These are phyloP conservation scores for Atractosteus spatula DNA, from an alignment of 2,113 vertebrate species.

Conservation along the genomic window DNA sequence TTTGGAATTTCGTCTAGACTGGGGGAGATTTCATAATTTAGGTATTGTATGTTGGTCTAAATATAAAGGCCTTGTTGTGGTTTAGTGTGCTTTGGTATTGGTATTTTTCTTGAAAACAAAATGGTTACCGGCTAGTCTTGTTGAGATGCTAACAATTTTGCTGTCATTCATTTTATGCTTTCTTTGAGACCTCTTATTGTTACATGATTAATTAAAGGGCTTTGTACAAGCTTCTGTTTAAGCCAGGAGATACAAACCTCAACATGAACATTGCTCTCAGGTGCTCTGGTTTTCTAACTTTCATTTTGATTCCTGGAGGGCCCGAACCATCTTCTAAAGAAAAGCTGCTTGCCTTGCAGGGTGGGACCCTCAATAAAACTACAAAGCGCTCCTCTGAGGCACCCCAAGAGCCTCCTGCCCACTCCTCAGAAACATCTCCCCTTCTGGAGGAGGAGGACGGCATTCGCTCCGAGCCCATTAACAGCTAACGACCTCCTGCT, in stretches of 20 bases:
- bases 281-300: not conserved
- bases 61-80: no score
- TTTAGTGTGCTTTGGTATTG: no score
- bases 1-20: not conserved
- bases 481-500: no score
- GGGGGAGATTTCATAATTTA: no score
- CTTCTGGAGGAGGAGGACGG: constrained; percentile 43
- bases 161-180: no score
- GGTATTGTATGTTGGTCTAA: no score
- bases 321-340: not conserved
- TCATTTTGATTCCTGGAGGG: not conserved
- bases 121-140: no score
- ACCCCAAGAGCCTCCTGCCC: constrained; percentile 19
- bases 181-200: not conserved
- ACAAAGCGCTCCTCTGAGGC: constrained; percentile 52
- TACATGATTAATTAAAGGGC: not conserved
- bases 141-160: no score
- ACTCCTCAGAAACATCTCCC: constrained; percentile 44
- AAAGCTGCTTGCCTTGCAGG: constrained; percentile 46
- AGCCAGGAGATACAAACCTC: no score
- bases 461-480: no score
- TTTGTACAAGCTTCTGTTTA: not conserved
- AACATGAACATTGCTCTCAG: not conserved
- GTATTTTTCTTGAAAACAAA: no score
- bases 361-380: constrained; percentile 67